phyloP scores from a whole-genome alignment of 1,140 invertebrate genomes.

The Cephus cinctus region DNA sequence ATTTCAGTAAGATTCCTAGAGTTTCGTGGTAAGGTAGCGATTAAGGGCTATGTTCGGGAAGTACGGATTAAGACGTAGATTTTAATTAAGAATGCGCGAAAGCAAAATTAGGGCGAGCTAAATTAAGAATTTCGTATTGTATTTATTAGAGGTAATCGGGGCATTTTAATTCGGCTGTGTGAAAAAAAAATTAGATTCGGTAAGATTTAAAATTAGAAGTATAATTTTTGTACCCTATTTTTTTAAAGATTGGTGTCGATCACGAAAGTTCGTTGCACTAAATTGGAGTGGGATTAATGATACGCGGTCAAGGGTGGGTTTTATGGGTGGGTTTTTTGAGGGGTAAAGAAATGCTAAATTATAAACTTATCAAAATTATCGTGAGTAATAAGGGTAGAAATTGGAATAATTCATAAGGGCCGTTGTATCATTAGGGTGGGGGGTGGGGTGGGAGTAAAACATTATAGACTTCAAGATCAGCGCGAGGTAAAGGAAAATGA shows the following conservation, averaged over 20 bases:
- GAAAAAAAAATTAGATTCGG: conserved; percentile 36
- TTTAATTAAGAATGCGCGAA: neutral
- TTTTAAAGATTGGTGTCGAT: conserved; percentile 44
- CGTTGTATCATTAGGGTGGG: too few species aligned
- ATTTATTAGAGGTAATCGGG: conserved; percentile 31
- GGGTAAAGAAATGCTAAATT: too few species aligned
- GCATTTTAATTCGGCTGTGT: conserved; percentile 58
- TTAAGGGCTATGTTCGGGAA: conserved; percentile 9
- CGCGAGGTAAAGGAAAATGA: neutral
- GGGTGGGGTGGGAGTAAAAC: too few species aligned
- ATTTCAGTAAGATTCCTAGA: too few species aligned
- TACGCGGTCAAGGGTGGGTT: too few species aligned
- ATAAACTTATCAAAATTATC: conserved; percentile 23
- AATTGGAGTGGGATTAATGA: too few species aligned
- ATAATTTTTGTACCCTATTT: conserved; percentile 59
- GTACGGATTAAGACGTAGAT: conserved; percentile 13
- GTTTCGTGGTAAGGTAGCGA: too few species aligned
- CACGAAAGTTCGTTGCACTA: too few species aligned
- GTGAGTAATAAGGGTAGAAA: conserved; percentile 25
- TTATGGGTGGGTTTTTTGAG: too few species aligned
- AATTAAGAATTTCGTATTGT: conserved; percentile 27
- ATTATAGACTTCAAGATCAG: too few species aligned
- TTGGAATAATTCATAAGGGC: neutral
- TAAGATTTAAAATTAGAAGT: conserved; percentile 46
- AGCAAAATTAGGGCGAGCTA: conserved; percentile 21